These are phyloP conservation scores for Acanthacorydalis orientalis DNA, from an alignment of 2,888 invertebrate genomes.

Conservation along the genomic window DNA sequence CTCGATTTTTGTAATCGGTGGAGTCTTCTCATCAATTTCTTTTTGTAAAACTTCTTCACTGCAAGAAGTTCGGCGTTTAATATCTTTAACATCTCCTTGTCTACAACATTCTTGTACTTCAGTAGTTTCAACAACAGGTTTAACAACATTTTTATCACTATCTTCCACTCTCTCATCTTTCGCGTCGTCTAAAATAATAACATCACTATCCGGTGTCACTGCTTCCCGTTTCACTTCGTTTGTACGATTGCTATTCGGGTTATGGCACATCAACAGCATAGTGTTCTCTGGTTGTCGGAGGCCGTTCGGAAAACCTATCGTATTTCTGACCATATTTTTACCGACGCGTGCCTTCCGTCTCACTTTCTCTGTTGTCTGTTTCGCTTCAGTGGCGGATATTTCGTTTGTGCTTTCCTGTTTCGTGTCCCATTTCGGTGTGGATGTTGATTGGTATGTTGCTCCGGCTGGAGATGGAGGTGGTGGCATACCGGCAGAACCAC, in stretches of 20 bases:
- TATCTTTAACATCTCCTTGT: background rate
- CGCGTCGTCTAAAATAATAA: conserved; percentile 14
- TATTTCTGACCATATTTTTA: conserved; percentile 51
- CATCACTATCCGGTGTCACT: conserved; percentile 24
- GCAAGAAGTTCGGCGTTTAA: background rate
- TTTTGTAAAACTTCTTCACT: background rate
- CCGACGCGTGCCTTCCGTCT: conserved; percentile 37
- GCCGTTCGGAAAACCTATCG: conserved; percentile 22
- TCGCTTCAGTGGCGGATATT: conserved; percentile 12
- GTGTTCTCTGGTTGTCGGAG: conserved; percentile 25
- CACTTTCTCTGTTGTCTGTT: conserved; percentile 17
- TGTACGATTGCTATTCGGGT: conserved; percentile 14
- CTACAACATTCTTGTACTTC: conserved; percentile 4
- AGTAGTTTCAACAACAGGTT: conserved; percentile 6
- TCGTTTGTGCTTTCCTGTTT: conserved; percentile 9
- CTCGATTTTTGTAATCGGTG: background rate
- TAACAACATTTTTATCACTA: background rate
- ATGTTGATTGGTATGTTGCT: conserved; percentile 24
- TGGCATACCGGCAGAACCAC: conserved; percentile 49
- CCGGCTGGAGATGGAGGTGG: conserved; percentile 40
- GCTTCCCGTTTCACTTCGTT: conserved; percentile 24
- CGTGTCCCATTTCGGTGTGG: conserved; percentile 11
- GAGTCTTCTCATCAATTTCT: background rate
- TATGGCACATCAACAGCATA: conserved; percentile 30
- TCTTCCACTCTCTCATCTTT: conserved; percentile 13